These are phyloP conservation scores for Rhincodon typus DNA, from an alignment of 2,797 vertebrate genomes.

Conservation along the genomic window DNA sequence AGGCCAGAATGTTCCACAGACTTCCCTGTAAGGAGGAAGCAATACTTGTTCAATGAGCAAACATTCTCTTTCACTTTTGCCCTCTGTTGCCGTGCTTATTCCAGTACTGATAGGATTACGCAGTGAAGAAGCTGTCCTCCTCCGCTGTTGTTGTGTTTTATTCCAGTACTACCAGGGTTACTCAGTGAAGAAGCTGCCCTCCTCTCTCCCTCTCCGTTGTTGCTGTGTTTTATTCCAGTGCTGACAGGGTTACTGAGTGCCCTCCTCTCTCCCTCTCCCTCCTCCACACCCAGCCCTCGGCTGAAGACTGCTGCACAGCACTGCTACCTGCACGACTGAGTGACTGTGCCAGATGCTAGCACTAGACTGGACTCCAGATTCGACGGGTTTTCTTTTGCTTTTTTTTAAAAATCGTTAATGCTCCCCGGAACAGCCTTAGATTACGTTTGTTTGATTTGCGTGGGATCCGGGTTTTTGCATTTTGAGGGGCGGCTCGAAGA, in stretches of 20 bases:
- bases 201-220: background rate
- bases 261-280: background rate
- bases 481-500: background rate
- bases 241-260: too few relatives aligned
- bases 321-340: too few relatives aligned
- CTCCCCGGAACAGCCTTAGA: background rate
- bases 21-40: too few relatives aligned
- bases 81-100: conserved; percentile 41
- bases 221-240: background rate
- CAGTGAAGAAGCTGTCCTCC: background rate
- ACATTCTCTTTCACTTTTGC: conserved; percentile 33
- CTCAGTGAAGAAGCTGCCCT: background rate
- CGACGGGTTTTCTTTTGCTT: conserved; percentile 44
- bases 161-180: background rate
- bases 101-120: background rate
- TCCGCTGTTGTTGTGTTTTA: background rate
- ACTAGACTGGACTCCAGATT: too few relatives aligned
- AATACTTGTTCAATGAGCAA: background rate
- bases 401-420: background rate
- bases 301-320: conserved; percentile 40
- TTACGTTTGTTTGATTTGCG: too few relatives aligned
- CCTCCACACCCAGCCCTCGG: background rate
- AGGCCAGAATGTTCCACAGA: too few relatives aligned
- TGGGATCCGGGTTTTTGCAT: background rate
- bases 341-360: too few relatives aligned